These are phyloP conservation scores for Danio choprae DNA, from an alignment of 2,797 vertebrate genomes.

Conservation along the genomic window DNA sequence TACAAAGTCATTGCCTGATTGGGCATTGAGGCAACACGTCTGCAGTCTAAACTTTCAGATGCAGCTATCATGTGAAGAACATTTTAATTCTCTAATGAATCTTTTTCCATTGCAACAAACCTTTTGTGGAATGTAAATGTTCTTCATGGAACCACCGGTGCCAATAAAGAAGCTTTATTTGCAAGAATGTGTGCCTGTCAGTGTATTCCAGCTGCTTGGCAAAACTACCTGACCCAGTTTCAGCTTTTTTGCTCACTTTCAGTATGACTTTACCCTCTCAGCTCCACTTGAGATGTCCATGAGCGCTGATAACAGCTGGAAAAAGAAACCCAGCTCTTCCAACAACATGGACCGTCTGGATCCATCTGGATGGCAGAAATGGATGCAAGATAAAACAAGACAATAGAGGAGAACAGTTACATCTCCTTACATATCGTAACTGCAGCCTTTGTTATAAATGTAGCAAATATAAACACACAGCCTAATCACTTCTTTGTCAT, in stretches of 20 bases:
- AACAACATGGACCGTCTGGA: conserved; percentile 38
- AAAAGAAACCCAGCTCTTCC: conserved; percentile 43
- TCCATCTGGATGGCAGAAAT: conserved; percentile 1
- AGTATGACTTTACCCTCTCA: conserved; percentile 21
- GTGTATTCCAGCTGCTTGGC: conserved; percentile 56
- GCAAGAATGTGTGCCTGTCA: conserved; percentile 34
- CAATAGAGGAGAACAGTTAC: background rate
- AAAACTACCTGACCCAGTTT: conserved; percentile 57
- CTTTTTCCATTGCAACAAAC: no score
- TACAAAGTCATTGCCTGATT: no score
- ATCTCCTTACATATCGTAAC: background rate
- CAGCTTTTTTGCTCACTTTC: conserved; percentile 41
- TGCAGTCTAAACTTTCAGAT: no score
- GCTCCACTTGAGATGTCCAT: conserved; percentile 32
- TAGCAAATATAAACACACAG: background rate
- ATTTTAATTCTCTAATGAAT: no score
- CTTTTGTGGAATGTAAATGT: no score
- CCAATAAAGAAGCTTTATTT: no score
- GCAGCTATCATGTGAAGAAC: no score
- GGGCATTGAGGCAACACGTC: no score
- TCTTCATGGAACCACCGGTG: no score
- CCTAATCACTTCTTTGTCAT: conserved; percentile 1
- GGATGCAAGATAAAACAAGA: conserved; percentile 42
- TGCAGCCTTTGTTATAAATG: background rate
- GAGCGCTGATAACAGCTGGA: conserved; percentile 52